Base-by-base conservation (phyloP, 2,888 invertebrate species). In the Lymantria monacha region DNA sequence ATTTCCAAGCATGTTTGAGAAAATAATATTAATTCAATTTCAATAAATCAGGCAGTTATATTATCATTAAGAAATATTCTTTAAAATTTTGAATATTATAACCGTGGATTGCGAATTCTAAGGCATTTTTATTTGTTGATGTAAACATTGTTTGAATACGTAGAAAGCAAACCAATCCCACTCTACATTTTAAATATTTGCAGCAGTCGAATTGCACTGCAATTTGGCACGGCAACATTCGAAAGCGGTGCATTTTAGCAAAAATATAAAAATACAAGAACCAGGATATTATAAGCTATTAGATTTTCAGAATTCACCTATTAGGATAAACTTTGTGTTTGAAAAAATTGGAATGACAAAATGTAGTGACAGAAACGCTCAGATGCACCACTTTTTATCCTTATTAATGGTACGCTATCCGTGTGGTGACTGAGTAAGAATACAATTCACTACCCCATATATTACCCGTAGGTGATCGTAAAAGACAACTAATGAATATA, bases 141-240 rank as follows among this genome's bases (percentile, higher is more conserved):
- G 84, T 84, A 86, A 87, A 87, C 66, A 71, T 65, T 74, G 71
- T 69, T 73, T 80, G 85, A 84, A 85, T 82, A 81, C 79, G 78
- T 76, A 74, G 79, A 76, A 81, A 74, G 88, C 81, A 81, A 88
- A 88, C 88, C 89, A 88, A 87, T 90, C 76, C 82, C 85, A 87
- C 84, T 89, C 85, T 81, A 81, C 87, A 85, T 87, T 87, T 85
- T 84, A 89, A 90, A 90, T 87, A 88, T 89, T 90, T 87, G 82
- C 78, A 63, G 74, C 80, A 75, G 73, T 76, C 75, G 81, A 82
- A 83, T 87, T 79, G 81, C 79, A 71, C 67, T 79, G 83, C 86
- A 82, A 85, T 85, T 85, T 81, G 75, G 79, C 69, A 69, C 69
- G 62, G 67, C 66, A 79, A 78, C 69, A 80, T 81, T 83, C 63